A percentile compares a stretch with the other conserved stretches of the same genome.
These are phyloP conservation scores for Harpalus rubripes DNA, from an alignment of 2,888 invertebrate species.

Conservation along the genomic window DNA sequence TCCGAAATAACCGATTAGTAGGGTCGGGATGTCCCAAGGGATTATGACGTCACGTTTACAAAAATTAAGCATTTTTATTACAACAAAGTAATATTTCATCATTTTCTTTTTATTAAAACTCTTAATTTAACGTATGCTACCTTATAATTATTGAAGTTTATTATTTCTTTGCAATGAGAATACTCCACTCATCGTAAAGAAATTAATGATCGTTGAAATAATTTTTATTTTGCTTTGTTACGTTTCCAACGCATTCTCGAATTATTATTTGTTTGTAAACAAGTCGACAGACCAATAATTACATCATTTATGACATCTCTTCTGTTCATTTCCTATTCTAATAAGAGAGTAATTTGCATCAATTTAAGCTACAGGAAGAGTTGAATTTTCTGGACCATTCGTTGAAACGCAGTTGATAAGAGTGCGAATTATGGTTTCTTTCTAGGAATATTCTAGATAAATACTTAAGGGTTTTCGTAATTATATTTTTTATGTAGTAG, in stretches of 20 bases:
- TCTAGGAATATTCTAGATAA: conserved; percentile 44
- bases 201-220: too few species aligned
- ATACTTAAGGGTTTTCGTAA: background rate
- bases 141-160: too few species aligned
- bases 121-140: too few species aligned
- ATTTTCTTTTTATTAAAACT: too few species aligned
- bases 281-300: conserved; percentile 10
- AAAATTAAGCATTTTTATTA: too few species aligned
- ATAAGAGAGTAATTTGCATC: conserved; percentile 46
- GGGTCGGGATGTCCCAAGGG: too few species aligned
- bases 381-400: conserved; percentile 52
- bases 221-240: background rate
- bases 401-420: conserved; percentile 41
- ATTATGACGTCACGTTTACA: too few species aligned
- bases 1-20: too few species aligned
- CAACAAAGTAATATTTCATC: too few species aligned
- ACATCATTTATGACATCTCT: conserved; percentile 28
- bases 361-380: conserved; percentile 54
- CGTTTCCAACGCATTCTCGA: background rate
- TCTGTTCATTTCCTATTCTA: conserved; percentile 41
- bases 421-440: conserved; percentile 37
- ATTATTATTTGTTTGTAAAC: conserved; percentile 17
- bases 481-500: too few species aligned
- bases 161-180: too few species aligned
- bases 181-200: too few species aligned